Base-by-base conservation (phyloP, 2,888 invertebrate genomes). In the Clepsis dumicolana region DNA sequence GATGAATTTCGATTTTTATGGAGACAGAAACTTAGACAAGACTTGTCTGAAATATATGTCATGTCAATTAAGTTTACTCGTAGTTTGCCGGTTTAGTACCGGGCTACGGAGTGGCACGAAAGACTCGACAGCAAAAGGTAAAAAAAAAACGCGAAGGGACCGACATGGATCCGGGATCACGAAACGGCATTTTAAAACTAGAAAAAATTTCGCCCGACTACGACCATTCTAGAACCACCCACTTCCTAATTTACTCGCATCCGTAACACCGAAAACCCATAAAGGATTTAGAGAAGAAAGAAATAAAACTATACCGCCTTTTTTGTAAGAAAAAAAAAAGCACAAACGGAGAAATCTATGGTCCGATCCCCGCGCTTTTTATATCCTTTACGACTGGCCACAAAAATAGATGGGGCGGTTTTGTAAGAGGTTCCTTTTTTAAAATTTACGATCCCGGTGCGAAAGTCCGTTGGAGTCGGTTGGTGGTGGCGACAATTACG, bases 361-460 rank as follows among this genome's bases (percentile, higher is more conserved):
- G 72, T 50, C 64, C 66, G 66, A 71, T 69, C 72, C 68, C 64
- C 16, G 18, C 59, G 53, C 61, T 71, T 74, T 75, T 74, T 74
- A 80, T 79, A 75, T 76, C 81, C 77, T 80, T 74, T 72, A 76
- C 77, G 80, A 77, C 77, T 78, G 75, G 79, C 79, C 80, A 79
- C 86, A 86, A 85, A 86, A 86, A 85, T 76, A 78, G 66, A 66
- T 76, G 78, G 79, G 76, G 76, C 63, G 63, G 68, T 68, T n/a
- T 64, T 80, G 81, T 78, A 74, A 80, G 86, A 83, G 80, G 83
- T 82, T 77, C 82, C 83, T 83, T 84, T 87, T 87, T 86, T 80
- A 59, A 78, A 86, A 88, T 88, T 87, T 86, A 86, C 86, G 86
- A 82, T 77, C 80, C 72, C 74, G 75, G 79, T 81, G 82, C 82